phyloP scores from a whole-genome alignment of 2,888 invertebrate species.

The Antheraea assamensis region DNA sequence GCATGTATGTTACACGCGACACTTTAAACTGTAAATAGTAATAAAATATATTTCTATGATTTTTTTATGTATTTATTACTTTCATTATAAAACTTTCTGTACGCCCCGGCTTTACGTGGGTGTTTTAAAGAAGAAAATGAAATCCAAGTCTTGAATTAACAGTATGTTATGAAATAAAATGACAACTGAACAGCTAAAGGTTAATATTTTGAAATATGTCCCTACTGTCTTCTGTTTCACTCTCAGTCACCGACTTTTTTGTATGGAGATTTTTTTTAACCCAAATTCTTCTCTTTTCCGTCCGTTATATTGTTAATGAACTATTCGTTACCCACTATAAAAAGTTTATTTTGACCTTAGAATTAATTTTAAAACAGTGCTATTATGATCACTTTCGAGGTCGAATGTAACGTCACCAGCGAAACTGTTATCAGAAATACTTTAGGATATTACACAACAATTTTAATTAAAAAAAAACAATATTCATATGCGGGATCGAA shows the following conservation, averaged over 20 bases:
- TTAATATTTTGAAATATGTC: too few species aligned
- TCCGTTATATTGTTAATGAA: slow-evolving; percentile 28
- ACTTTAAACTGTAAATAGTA: neutral
- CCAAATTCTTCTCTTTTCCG: too few species aligned
- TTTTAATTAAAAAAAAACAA: neutral
- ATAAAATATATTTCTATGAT: neutral
- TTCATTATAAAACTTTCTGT: slow-evolving; percentile 30
- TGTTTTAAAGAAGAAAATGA: too few species aligned
- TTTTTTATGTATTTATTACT: neutral
- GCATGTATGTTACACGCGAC: too few species aligned
- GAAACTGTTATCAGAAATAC: slow-evolving; percentile 14
- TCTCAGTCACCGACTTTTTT: too few species aligned
- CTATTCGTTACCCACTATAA: slow-evolving; percentile 27
- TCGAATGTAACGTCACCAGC: slow-evolving; percentile 14
- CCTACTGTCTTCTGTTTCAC: too few species aligned
- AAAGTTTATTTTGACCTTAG: slow-evolving; percentile 29
- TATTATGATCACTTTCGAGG: slow-evolving; percentile 19
- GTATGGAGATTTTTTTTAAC: too few species aligned
- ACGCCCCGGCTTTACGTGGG: too few species aligned
- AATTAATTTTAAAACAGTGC: slow-evolving; percentile 20
- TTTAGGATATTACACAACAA: neutral
- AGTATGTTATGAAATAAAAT: too few species aligned
- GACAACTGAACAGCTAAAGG: too few species aligned
- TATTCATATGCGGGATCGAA: neutral
- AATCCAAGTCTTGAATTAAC: too few species aligned